Conservation (phyloP, 2,888 invertebrate genomes). For the Patella ulyssiponensis region DNA sequence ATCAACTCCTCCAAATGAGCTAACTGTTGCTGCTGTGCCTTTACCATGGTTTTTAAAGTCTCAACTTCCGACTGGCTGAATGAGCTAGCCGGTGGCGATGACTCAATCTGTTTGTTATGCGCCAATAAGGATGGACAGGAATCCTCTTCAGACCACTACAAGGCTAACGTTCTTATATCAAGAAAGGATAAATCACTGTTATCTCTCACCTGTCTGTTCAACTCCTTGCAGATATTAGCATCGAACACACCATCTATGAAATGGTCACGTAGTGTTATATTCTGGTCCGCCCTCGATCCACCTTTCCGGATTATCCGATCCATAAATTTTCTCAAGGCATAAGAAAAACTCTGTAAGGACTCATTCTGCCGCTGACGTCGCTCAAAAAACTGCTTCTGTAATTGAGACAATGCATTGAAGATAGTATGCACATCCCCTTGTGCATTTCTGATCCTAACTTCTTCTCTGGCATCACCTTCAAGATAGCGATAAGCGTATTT, state of each 20-base stretch:
- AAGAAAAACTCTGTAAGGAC: background rate
- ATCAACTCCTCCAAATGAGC: too few species aligned
- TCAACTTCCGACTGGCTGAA: too few species aligned
- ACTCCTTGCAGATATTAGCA: background rate
- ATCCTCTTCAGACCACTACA: conserved; percentile 1
- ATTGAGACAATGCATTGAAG: too few species aligned
- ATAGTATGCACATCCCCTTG: background rate
- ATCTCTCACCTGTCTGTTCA: too few species aligned
- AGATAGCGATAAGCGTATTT: too few species aligned
- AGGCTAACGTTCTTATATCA: background rate
- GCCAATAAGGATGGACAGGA: background rate
- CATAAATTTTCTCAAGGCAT: too few species aligned
- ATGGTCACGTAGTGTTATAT: background rate
- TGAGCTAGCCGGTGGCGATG: too few species aligned
- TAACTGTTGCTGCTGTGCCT: too few species aligned
- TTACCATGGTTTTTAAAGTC: too few species aligned
- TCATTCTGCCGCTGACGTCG: background rate
- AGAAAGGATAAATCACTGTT: background rate
- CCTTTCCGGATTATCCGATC: background rate
- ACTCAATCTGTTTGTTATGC: too few species aligned
- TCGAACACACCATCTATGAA: conserved; percentile 3
- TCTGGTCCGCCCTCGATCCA: background rate
- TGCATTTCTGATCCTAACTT: too few species aligned
- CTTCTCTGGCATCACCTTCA: too few species aligned
- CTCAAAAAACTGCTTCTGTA: background rate